Conservation (phyloP, 2,113 vertebrate genomes). For the Paratilapia polleni region DNA sequence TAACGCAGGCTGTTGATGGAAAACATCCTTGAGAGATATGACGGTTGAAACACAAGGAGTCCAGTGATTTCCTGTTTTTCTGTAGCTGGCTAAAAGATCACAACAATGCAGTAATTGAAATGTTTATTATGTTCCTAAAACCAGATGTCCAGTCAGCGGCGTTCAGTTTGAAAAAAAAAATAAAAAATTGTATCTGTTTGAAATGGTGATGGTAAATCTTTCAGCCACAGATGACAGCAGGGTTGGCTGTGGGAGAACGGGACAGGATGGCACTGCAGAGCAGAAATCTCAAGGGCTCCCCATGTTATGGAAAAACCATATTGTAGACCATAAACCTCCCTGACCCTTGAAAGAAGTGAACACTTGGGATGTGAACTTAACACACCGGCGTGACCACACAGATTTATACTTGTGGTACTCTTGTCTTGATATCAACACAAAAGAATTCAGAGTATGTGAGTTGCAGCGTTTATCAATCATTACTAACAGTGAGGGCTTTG, state of each 20-base stretch:
- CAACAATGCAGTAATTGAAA: slow-evolving; percentile 41
- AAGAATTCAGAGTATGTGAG: background rate
- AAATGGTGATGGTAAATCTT: slow-evolving; percentile 45
- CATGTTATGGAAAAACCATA: slow-evolving; percentile 49
- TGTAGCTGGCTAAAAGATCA: slow-evolving; percentile 23
- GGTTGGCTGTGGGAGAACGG: slow-evolving; percentile 2
- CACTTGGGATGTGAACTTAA: slow-evolving; percentile 44
- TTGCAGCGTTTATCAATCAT: background rate
- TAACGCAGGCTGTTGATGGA: slow-evolving; percentile 18
- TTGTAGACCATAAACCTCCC: slow-evolving; percentile 53
- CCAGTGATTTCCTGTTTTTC: slow-evolving; percentile 56
- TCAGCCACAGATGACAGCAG: slow-evolving; percentile 28
- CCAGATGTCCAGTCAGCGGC: slow-evolving; percentile 58
- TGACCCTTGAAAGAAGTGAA: slow-evolving; percentile 44
- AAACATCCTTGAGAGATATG: slow-evolving; percentile 41
- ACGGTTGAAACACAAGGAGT: slow-evolving; percentile 45
- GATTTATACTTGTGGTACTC: slow-evolving; percentile 10
- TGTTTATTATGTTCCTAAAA: slow-evolving; percentile 60
- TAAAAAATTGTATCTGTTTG: slow-evolving; percentile 40
- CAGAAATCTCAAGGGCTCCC: slow-evolving; percentile 44
- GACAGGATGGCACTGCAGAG: slow-evolving; percentile 20
- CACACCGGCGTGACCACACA: slow-evolving; percentile 43
- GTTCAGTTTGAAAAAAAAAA: slow-evolving; percentile 26
- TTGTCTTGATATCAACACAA: background rate
- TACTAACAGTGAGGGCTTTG: background rate